Evolutionary conservation across 2,797 vertebrate species (phyloP), one percentile per base, ranked within the genome.

Genomic region (Sebastes hubbsi): DNA sequence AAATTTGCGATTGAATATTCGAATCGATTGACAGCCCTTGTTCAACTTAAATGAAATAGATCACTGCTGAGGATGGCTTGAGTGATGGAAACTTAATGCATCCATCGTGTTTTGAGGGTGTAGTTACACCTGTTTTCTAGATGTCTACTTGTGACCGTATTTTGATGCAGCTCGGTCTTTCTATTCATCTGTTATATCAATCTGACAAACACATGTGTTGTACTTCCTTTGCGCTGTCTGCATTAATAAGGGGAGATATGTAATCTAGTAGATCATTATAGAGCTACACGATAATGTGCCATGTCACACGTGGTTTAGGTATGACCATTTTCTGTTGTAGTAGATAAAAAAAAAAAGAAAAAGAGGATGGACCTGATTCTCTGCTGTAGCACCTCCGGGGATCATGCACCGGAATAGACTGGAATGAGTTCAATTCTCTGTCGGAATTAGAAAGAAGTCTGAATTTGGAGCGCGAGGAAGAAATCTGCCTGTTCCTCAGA

Each of bases 361-460:
- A 84, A 76, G 78, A 84, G 32, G 70, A 78, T 83, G 79, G 77
- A 81, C 82, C 74, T 69, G 72, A 81, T 91, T 89, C 83, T 84
- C 22, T 72, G 77, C 59, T 67, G 34, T 36, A 25, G 46, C 22
- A 25, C 81, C 92, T 91, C 86, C 24, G 13, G 91, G 86, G 91
- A 90, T 22, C 4, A 20, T 66, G 74, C 67, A 81, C 88, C 3
- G 59, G 82, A 91, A 93, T 91, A 88, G 89, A 81, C 46, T 42
- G 62, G 83, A 93, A 94, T 89, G 85, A 92, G 87, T 87, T 91
- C 86, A 90, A 56, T 78, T 87, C 82, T 89, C 84, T 63, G 68
- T 72, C 67, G 5, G 80, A 85, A 84, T 88, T 78, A 72, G 71
- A 88, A 71, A 80, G 32, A 77, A 78, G 36, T 76, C 63, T 66